phyloP scores from a whole-genome alignment of 2,113 vertebrate species.

The Bothrops jararaca region DNA sequence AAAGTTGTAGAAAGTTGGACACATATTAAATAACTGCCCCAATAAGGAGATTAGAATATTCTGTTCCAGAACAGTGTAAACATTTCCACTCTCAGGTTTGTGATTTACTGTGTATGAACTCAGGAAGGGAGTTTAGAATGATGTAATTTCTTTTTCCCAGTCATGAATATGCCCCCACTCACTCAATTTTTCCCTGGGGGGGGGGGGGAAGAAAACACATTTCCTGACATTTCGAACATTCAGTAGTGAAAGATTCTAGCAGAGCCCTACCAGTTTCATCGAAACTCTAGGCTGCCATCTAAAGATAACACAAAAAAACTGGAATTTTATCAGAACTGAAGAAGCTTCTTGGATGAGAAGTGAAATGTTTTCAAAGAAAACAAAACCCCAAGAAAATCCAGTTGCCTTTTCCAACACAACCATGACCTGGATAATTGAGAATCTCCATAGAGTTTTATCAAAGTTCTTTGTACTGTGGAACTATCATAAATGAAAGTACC shows the following conservation, averaged over 20 bases:
- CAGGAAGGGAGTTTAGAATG: not conserved
- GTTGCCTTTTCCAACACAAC: not conserved
- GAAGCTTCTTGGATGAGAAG: not conserved
- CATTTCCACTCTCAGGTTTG: not conserved
- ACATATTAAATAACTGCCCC: not conserved
- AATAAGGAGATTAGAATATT: not conserved
- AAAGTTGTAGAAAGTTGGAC: not conserved
- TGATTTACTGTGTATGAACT: not conserved
- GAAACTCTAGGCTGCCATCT: not conserved
- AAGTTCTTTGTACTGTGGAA: not conserved
- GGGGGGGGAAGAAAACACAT: no score
- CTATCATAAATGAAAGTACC: not conserved
- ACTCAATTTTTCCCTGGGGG: not conserved
- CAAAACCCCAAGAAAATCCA: not conserved
- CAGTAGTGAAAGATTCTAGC: not conserved
- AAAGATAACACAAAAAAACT: not conserved
- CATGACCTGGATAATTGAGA: not conserved
- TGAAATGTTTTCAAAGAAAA: not conserved
- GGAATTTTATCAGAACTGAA: not conserved
- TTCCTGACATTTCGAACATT: not conserved
- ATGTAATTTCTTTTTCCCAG: not conserved
- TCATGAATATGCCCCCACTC: not conserved
- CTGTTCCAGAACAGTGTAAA: not conserved
- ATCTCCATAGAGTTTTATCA: not conserved
- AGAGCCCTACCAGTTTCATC: not conserved